phyloP scores from a whole-genome alignment of 2,888 invertebrate genomes.

The Julus scanicus region DNA sequence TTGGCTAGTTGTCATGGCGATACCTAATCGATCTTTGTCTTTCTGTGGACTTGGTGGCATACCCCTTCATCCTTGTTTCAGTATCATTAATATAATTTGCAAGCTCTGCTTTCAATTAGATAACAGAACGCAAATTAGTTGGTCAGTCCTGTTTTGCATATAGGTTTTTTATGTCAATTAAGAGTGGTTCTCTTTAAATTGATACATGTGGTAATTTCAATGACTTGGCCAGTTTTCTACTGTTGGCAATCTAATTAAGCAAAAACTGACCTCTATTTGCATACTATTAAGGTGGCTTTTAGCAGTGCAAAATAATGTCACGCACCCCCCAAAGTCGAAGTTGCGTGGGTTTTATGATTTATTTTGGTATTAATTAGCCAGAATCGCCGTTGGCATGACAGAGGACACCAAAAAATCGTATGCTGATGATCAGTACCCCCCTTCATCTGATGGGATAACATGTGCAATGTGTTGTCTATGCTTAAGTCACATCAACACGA shows the following conservation, averaged over 20 bases:
- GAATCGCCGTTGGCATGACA: neutral
- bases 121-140: neutral
- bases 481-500: neutral
- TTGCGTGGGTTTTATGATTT: constrained; percentile 29
- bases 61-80: neutral
- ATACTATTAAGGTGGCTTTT: neutral
- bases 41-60: neutral
- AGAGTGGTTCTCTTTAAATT: neutral
- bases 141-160: neutral
- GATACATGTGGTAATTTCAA: neutral
- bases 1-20: neutral
- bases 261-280: constrained; percentile 1
- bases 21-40: neutral
- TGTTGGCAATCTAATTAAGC: neutral
- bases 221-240: neutral
- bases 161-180: neutral
- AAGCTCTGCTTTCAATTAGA: neutral
- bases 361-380: neutral
- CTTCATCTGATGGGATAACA: neutral
- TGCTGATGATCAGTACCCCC: too few relatives aligned
- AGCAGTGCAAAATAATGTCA: neutral
- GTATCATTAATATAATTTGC: neutral
- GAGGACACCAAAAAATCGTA: neutral
- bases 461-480: too few relatives aligned
- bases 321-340: neutral